These are phyloP conservation scores for Lithophane semibrunnea DNA, from an alignment of 2,888 invertebrate genomes.

Conservation along the genomic window DNA sequence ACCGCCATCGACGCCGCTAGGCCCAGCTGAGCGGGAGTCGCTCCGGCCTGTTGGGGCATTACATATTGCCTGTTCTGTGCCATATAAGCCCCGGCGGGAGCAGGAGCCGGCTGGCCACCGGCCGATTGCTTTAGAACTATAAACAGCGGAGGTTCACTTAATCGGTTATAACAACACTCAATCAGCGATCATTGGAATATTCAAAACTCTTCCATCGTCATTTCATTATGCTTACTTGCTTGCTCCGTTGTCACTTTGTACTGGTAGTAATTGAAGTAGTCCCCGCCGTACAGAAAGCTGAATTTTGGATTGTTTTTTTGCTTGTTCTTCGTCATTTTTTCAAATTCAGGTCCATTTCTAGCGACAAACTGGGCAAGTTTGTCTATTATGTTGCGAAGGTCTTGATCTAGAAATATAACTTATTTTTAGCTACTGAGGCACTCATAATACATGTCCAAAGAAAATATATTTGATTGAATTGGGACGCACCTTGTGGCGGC, in stretches of 20 bases:
- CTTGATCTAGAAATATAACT: slow-evolving; percentile 93
- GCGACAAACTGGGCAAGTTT: slow-evolving; percentile 99
- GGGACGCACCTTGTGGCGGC: slow-evolving; percentile 91
- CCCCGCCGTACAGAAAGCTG: slow-evolving; percentile 98
- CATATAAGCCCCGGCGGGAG: slow-evolving; percentile 90
- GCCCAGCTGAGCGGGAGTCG: slow-evolving; percentile 90
- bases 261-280: slow-evolving; percentile 98
- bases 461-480: slow-evolving; percentile 26
- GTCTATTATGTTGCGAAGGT: slow-evolving; percentile 99
- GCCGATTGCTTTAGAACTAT: slow-evolving; percentile 94
- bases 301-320: slow-evolving; percentile 99
- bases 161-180: slow-evolving; percentile 85
- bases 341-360: slow-evolving; percentile 99
- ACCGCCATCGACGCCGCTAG: slow-evolving; percentile 89
- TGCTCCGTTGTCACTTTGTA: slow-evolving; percentile 98
- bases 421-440: slow-evolving; percentile 27
- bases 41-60: slow-evolving; percentile 90
- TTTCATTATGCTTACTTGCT: slow-evolving; percentile 93
- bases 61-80: slow-evolving; percentile 91
- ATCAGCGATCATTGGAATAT: slow-evolving; percentile 84
- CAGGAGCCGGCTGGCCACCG: slow-evolving; percentile 88
- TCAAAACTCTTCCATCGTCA: slow-evolving; percentile 75
- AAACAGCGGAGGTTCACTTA: slow-evolving; percentile 91
- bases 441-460: background rate
- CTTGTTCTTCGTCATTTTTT: slow-evolving; percentile 99